Conservation (phyloP, 2,888 invertebrate species). For the Hypselothyrea guttata region DNA sequence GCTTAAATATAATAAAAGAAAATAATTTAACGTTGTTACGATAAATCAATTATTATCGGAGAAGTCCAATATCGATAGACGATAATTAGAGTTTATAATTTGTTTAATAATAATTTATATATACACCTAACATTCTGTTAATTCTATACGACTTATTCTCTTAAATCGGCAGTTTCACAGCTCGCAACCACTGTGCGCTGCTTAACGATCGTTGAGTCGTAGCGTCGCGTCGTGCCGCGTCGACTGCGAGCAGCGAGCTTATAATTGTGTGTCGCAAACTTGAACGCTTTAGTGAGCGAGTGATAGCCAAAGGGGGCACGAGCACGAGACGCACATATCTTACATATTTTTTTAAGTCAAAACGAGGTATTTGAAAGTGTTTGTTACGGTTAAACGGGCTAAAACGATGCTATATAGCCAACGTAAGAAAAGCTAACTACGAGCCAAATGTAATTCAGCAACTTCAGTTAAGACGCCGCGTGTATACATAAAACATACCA, state of each 20-base stretch:
- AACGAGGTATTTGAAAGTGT: background rate
- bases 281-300: slow-evolving; percentile 53
- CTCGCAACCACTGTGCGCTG: slow-evolving; percentile 46
- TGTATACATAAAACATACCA: slow-evolving; percentile 5
- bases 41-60: too few species aligned
- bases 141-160: background rate
- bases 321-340: slow-evolving; percentile 34
- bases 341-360: slow-evolving; percentile 10
- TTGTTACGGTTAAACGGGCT: slow-evolving; percentile 31
- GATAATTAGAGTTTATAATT: too few species aligned
- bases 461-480: slow-evolving; percentile 19
- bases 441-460: slow-evolving; percentile 47
- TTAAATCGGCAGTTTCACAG: too few species aligned
- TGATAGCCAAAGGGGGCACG: slow-evolving; percentile 61
- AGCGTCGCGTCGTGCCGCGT: slow-evolving; percentile 11
- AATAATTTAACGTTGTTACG: too few species aligned
- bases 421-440: slow-evolving; percentile 27
- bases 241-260: slow-evolving; percentile 38
- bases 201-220: slow-evolving; percentile 36
- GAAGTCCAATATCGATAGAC: too few species aligned
- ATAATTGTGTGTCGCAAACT: slow-evolving; percentile 55
- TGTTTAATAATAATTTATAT: too few species aligned
- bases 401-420: background rate
- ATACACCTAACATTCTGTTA: too few species aligned
- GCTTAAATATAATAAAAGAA: too few species aligned